Conservation (phyloP, 2,113 vertebrate species). For the Origma solitaria region DNA sequence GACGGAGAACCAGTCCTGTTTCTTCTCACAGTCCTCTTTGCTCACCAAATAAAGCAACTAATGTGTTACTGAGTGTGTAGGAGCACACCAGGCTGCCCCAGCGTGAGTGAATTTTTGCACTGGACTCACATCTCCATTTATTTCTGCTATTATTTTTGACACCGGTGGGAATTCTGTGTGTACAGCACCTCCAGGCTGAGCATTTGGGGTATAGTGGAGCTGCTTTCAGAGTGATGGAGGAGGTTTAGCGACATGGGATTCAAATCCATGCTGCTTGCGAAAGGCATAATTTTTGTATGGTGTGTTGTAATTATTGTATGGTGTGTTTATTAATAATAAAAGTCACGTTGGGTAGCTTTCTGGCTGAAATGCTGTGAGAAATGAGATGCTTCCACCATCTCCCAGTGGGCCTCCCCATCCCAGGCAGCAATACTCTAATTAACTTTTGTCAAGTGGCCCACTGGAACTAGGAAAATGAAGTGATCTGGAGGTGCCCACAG, state of each 20-base stretch:
- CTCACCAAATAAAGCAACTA: neutral
- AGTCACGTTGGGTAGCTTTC: conserved; percentile 11
- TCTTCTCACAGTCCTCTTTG: neutral
- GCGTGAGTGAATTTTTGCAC: neutral
- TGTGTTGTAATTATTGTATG: conserved; percentile 9
- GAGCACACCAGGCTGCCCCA: neutral
- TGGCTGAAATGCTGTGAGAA: conserved; percentile 54
- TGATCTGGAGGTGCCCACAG: conserved; percentile 53
- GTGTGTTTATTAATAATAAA: conserved; percentile 58
- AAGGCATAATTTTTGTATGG: conserved; percentile 9
- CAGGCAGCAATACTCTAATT: conserved; percentile 67
- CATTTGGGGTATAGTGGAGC: neutral
- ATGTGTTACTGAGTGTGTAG: neutral
- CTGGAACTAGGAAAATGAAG: conserved; percentile 61
- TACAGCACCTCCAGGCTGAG: neutral
- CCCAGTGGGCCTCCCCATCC: conserved; percentile 45
- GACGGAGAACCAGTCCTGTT: neutral
- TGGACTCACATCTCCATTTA: neutral
- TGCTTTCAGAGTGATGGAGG: neutral
- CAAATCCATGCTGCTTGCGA: neutral
- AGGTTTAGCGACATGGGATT: neutral
- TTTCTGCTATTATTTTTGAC: neutral
- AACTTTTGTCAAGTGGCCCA: conserved; percentile 73
- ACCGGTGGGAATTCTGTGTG: neutral
- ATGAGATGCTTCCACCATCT: conserved; percentile 27